Evolutionary conservation across 2,797 vertebrate species (phyloP).

Genomic region (Acipenser oxyrinchus): DNA sequence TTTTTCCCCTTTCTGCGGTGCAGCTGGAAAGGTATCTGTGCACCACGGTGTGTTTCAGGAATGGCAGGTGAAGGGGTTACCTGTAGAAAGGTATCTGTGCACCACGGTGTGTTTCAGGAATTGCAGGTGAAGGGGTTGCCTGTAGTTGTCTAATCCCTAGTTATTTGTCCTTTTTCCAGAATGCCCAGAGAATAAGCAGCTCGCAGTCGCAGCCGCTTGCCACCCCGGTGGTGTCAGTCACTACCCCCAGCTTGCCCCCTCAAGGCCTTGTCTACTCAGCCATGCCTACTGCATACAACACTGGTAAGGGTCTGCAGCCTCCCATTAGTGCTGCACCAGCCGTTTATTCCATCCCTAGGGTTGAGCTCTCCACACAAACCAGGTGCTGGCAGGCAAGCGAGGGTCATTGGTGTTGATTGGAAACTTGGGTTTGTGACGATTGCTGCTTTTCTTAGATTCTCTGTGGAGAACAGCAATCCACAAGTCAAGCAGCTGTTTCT

Average conservation of each 20-base stretch:
- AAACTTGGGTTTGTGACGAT: too few species aligned
- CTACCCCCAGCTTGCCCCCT: constrained; percentile 88
- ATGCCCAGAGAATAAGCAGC: constrained; percentile 87
- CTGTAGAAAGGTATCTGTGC: not conserved
- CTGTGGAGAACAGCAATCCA: too few species aligned
- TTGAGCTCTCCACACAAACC: too few species aligned
- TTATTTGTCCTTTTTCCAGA: constrained; percentile 60
- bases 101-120: not conserved
- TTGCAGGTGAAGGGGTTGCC: constrained; percentile 2
- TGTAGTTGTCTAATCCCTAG: constrained; percentile 10
- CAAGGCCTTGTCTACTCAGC: constrained; percentile 92
- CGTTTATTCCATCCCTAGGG: not conserved
- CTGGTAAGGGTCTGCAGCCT: constrained; percentile 62
- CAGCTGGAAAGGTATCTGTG: not conserved
- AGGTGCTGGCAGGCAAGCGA: too few species aligned
- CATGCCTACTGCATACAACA: constrained; percentile 94
- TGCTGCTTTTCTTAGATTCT: too few species aligned
- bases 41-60: not conserved
- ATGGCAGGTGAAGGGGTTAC: not conserved
- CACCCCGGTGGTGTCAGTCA: constrained; percentile 94
- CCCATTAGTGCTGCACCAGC: constrained; percentile 17
- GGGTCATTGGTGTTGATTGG: too few species aligned
- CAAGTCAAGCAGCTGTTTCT: too few species aligned
- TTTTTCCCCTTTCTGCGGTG: too few species aligned
- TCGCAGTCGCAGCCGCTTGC: constrained; percentile 89